A percentile compares a stretch with the other conserved stretches of the same genome.
phyloP scores from a whole-genome alignment of 2,113 vertebrate genomes.

The Malurus alboscapulatus region DNA sequence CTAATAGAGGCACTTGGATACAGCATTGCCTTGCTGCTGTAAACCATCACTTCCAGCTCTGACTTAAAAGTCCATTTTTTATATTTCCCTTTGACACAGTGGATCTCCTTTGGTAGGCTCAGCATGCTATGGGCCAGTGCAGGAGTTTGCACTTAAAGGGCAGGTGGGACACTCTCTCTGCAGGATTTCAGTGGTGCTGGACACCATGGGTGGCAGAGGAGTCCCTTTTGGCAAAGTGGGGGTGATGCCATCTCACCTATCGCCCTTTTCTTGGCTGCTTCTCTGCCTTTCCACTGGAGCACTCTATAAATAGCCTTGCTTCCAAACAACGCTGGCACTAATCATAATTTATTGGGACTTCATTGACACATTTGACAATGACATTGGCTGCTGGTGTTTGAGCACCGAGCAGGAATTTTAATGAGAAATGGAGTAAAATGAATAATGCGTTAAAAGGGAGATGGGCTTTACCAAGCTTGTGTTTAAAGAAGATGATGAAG shows the following conservation, averaged over 20 bases:
- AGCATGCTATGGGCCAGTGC: neutral
- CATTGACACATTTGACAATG: slow-evolving; percentile 30
- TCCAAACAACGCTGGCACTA: slow-evolving; percentile 20
- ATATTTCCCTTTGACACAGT: neutral
- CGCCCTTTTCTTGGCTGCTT: neutral
- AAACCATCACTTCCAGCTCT: neutral
- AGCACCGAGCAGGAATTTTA: slow-evolving; percentile 35
- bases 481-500: slow-evolving; percentile 38
- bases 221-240: neutral
- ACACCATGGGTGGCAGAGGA: neutral
- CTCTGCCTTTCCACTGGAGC: neutral
- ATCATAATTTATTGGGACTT: slow-evolving; percentile 33
- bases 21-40: neutral
- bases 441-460: neutral
- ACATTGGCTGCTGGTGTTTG: slow-evolving; percentile 24
- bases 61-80: neutral
- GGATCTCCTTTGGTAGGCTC: neutral
- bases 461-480: neutral
- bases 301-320: slow-evolving; percentile 13
- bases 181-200: neutral
- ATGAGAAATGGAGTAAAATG: slow-evolving; percentile 10
- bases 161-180: neutral
- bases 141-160: neutral
- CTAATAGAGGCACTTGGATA: neutral
- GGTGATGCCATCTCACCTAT: neutral